Conservation (phyloP, 2,113 vertebrate genomes). For the Orycteropus afer region DNA sequence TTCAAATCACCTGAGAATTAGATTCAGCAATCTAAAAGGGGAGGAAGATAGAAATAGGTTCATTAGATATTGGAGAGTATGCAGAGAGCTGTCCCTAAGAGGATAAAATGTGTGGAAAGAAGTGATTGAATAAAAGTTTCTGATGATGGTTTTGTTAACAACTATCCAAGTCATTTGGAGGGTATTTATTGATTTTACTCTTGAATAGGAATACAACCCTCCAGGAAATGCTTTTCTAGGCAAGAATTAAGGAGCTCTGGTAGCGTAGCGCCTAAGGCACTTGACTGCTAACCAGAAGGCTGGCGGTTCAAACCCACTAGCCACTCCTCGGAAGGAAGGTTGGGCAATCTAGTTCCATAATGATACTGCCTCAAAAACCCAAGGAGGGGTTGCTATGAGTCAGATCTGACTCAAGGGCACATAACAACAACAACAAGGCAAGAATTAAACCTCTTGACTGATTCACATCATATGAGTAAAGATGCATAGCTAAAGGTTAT, state of each 20-base stretch:
- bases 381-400: too few relatives aligned
- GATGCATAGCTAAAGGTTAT: neutral
- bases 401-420: too few relatives aligned
- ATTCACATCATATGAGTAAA: conserved; percentile 1
- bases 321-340: too few relatives aligned
- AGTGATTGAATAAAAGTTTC: neutral
- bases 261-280: too few relatives aligned
- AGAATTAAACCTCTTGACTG: neutral
- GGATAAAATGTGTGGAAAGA: neutral
- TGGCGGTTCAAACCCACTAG: too few relatives aligned
- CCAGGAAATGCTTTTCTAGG: neutral
- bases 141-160: neutral
- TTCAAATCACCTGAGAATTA: neutral
- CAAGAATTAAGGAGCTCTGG: conserved; percentile 20
- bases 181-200: conserved; percentile 24
- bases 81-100: neutral
- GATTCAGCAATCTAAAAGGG: neutral
- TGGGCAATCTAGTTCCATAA: too few relatives aligned
- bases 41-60: neutral
- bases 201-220: conserved; percentile 27
- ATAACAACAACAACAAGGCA: too few relatives aligned
- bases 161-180: neutral
- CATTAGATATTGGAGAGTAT: neutral
- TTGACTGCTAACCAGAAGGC: too few relatives aligned
- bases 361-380: too few relatives aligned